A percentile compares a stretch with the other conserved stretches of the same genome.
Evolutionary conservation across 2,113 vertebrate genomes (phyloP).

Genomic region (Protomyctophum bolini): DNA sequence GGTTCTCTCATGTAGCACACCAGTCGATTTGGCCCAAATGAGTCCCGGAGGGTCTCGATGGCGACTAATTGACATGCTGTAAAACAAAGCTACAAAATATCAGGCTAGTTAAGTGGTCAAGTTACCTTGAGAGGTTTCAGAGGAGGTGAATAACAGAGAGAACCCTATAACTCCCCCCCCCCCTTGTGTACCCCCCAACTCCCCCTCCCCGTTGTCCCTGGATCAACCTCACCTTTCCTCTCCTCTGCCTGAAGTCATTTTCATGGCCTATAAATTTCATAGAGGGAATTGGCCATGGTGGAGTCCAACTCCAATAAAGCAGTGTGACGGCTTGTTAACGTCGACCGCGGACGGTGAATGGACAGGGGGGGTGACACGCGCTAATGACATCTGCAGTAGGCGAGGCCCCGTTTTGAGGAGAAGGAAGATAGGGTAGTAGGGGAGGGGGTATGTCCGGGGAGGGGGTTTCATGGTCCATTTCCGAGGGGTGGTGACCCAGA

Average conservation of each 20-base stretch:
- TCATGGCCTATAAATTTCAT: slow-evolving; percentile 82
- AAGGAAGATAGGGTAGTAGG: neutral
- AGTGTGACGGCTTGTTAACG: slow-evolving; percentile 64
- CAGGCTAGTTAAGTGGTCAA: slow-evolving; percentile 29
- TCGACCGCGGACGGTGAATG: slow-evolving; percentile 52
- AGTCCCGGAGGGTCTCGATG: slow-evolving; percentile 31
- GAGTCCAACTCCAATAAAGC: slow-evolving; percentile 46
- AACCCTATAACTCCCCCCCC: neutral
- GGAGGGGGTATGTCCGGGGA: neutral
- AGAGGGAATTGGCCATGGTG: slow-evolving; percentile 61
- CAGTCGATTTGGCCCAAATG: slow-evolving; percentile 29
- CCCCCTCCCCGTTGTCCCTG: slow-evolving; percentile 29
- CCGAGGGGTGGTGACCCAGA: slow-evolving; percentile 37
- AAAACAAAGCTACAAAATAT: slow-evolving; percentile 38
- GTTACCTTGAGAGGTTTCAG: slow-evolving; percentile 26
- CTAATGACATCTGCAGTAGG: slow-evolving; percentile 80
- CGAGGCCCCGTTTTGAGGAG: slow-evolving; percentile 26
- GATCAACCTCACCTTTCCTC: slow-evolving; percentile 25
- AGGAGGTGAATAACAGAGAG: slow-evolving; percentile 25
- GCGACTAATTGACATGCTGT: slow-evolving; percentile 53
- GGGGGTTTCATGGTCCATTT: slow-evolving; percentile 45
- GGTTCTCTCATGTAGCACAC: slow-evolving; percentile 36
- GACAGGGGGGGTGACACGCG: slow-evolving; percentile 60
- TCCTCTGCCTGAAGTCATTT: slow-evolving; percentile 65
- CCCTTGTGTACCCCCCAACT: slow-evolving; percentile 33